Evolutionary conservation across 2,888 invertebrate species (phyloP).

Genomic region (Epinotia demarniana): DNA sequence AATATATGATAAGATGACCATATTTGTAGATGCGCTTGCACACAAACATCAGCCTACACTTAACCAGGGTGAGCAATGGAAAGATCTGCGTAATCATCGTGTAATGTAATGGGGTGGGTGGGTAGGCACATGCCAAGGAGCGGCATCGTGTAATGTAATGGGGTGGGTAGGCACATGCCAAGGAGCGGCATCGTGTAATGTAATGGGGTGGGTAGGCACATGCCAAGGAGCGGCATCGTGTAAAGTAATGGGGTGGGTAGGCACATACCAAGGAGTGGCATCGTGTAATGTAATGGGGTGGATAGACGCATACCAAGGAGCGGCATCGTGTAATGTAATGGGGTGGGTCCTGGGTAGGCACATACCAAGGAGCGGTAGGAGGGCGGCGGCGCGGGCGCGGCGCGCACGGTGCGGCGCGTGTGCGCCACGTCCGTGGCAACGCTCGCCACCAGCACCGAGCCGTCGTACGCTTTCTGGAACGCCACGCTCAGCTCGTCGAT

Average conservation of each 20-base stretch:
- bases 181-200: no score
- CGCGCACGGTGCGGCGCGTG: constrained; percentile 78
- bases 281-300: no score
- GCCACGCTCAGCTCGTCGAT: constrained; percentile 48
- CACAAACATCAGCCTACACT: not conserved
- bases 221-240: constrained; percentile 50
- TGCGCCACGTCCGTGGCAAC: constrained; percentile 88
- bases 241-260: no score
- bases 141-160: no score
- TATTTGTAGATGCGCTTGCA: not conserved
- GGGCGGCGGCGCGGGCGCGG: constrained; percentile 58
- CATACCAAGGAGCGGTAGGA: constrained; percentile 57
- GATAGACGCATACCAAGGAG: no score
- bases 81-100: no score
- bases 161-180: not conserved
- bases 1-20: not conserved
- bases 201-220: not conserved
- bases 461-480: constrained; percentile 84
- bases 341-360: no score
- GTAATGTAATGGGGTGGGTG: no score
- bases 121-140: constrained; percentile 42
- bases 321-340: no score
- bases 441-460: constrained; percentile 85
- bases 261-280: no score
- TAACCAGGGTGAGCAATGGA: not conserved